Base-by-base conservation (phyloP, 2,113 vertebrate genomes). In the Silurus glanis region DNA sequence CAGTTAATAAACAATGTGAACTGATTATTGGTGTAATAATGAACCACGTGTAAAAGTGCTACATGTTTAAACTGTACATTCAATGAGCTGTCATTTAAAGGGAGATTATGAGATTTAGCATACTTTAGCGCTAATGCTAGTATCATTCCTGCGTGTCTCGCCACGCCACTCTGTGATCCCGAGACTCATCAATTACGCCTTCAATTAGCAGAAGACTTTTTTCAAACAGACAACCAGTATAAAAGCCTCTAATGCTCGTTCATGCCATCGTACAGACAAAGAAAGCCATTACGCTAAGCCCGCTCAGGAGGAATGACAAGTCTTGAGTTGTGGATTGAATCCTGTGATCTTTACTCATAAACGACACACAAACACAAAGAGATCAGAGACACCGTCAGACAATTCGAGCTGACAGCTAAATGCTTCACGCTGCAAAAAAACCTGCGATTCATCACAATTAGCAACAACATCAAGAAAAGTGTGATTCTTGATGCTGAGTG, bases 241-340 rank as follows among this genome's bases (percentile, higher is more conserved):
- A n/a, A 25, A 83, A 37, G 9, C 45, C 58, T 56, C 53, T 82
- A 72, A 86, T 28, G 69, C 85, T n/a, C 1, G n/a, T 74, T 79
- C 66, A 76, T 83, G 25, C 25, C 28, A 19, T 21, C 6, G 58
- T 66, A 21, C 80, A 86, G 85, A 82, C 49, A 16, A 66, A 76
- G 58, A 75, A 56, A 83, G 80, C 25, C 23, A n/a, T 76, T 56
- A 56, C 47, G 21, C 45, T 76, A 53, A 85, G 58, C 74, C 58
- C 3, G 21, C 47, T 66, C n/a, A 37, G 47, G 59, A 58, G 58
- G 66, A 76, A 21, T 1, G 25, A 62, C 80, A 76, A 37, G 85
- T 76, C 80, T 14, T 4, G 47, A 82, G 9, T n/a, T 82, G 79
- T n/a, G 23, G 67, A 64, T 6, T 4, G 53, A 85, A 62, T 75